phyloP scores from a whole-genome alignment of 1,140 invertebrate species.

The Papilio aristodemus region DNA sequence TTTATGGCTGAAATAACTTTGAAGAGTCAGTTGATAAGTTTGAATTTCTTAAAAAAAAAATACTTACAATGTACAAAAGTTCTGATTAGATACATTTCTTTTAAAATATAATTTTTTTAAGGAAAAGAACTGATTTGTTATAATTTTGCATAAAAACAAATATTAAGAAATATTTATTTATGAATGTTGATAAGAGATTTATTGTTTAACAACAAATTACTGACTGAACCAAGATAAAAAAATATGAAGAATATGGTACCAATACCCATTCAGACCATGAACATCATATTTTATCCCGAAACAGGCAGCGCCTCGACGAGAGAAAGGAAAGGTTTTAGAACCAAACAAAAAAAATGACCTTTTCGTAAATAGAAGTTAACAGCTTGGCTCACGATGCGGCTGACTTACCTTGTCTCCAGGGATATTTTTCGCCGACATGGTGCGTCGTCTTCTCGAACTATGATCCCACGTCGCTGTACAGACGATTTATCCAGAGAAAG shows the following conservation, averaged over 20 bases:
- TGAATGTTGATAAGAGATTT: neutral
- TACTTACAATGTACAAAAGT: neutral
- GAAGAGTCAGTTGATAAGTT: neutral
- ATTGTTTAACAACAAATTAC: slow-evolving; percentile 29
- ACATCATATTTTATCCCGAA: slow-evolving; percentile 35
- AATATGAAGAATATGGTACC: neutral
- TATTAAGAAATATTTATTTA: too few relatives aligned
- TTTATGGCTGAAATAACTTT: neutral
- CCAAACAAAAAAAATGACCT: slow-evolving; percentile 72
- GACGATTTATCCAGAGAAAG: slow-evolving; percentile 77
- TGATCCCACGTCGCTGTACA: slow-evolving; percentile 69
- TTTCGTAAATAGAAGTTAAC: slow-evolving; percentile 46
- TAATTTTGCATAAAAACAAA: neutral
- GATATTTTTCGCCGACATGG: slow-evolving; percentile 77
- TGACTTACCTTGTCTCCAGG: slow-evolving; percentile 74
- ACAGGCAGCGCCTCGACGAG: slow-evolving; percentile 47
- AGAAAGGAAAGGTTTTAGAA: slow-evolving; percentile 64
- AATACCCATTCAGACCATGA: slow-evolving; percentile 14
- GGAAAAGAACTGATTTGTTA: neutral
- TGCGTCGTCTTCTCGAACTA: slow-evolving; percentile 66
- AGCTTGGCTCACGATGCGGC: slow-evolving; percentile 37
- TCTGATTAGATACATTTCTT: neutral
- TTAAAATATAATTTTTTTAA: too few relatives aligned
- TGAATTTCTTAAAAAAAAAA: neutral
- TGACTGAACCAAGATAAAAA: slow-evolving; percentile 15